Conservation (phyloP, 2,888 invertebrate species). For the Latheticus oryzae region DNA sequence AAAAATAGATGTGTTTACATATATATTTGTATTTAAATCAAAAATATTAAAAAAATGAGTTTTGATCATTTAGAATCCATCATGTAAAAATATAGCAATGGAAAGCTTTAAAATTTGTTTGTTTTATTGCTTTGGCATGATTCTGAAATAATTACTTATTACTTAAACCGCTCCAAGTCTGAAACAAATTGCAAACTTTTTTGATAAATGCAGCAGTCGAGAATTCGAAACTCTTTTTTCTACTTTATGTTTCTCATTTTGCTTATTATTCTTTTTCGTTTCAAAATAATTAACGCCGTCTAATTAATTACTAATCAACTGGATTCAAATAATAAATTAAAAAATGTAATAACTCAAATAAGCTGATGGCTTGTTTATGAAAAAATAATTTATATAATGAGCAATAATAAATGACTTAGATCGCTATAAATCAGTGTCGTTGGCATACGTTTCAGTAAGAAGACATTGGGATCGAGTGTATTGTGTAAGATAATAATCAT, state of each 20-base stretch:
- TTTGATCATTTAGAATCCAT: too few relatives aligned
- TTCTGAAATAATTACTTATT: too few relatives aligned
- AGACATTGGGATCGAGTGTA: constrained; percentile 31
- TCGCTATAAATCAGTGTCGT: constrained; percentile 38
- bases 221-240: constrained; percentile 18
- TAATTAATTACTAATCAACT: constrained; percentile 20
- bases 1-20: too few relatives aligned
- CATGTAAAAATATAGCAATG: too few relatives aligned
- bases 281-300: constrained; percentile 15
- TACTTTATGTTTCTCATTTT: constrained; percentile 14
- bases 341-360: constrained; percentile 10
- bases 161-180: too few relatives aligned
- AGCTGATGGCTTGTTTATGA: background rate
- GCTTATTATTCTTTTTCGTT: constrained; percentile 15
- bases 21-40: too few relatives aligned
- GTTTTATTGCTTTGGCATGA: too few relatives aligned
- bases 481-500: constrained; percentile 37
- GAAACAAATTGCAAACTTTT: constrained; percentile 20
- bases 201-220: constrained; percentile 20
- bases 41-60: too few relatives aligned
- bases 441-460: constrained; percentile 18
- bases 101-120: too few relatives aligned
- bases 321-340: constrained; percentile 14
- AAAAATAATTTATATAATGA: constrained; percentile 3
- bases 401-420: constrained; percentile 26